Conservation (phyloP, 2,113 vertebrate genomes). For the Lasiurus cinereus region DNA sequence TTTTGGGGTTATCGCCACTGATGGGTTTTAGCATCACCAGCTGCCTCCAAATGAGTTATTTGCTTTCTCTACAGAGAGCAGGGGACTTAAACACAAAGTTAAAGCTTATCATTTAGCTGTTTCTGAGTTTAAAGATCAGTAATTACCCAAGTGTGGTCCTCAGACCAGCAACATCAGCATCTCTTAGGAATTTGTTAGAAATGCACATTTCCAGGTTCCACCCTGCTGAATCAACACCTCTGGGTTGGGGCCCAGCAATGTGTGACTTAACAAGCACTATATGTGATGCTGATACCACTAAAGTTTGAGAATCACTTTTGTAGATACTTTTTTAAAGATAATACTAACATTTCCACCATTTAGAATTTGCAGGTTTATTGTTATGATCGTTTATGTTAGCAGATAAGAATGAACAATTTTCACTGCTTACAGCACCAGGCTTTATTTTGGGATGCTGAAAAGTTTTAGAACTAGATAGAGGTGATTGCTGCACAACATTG, state of each 20-base stretch:
- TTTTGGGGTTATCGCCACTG: conserved; percentile 15
- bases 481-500: neutral
- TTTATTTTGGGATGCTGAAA: neutral
- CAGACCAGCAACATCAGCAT: neutral
- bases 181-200: neutral
- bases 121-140: conserved; percentile 28
- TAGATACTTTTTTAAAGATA: neutral
- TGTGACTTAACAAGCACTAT: neutral
- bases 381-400: neutral
- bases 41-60: neutral
- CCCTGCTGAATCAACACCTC: neutral
- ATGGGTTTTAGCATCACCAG: conserved; percentile 51
- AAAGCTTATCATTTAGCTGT: neutral
- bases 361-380: conserved; percentile 7
- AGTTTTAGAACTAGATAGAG: neutral
- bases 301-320: neutral
- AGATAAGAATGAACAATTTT: neutral
- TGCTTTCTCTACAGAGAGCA: neutral
- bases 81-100: neutral
- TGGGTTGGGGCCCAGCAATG: neutral
- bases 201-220: neutral
- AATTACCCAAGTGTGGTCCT: neutral
- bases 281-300: neutral
- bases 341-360: neutral
- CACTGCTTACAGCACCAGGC: neutral